phyloP scores from a whole-genome alignment of 1,140 invertebrate species.

The Coptotermes formosanus region DNA sequence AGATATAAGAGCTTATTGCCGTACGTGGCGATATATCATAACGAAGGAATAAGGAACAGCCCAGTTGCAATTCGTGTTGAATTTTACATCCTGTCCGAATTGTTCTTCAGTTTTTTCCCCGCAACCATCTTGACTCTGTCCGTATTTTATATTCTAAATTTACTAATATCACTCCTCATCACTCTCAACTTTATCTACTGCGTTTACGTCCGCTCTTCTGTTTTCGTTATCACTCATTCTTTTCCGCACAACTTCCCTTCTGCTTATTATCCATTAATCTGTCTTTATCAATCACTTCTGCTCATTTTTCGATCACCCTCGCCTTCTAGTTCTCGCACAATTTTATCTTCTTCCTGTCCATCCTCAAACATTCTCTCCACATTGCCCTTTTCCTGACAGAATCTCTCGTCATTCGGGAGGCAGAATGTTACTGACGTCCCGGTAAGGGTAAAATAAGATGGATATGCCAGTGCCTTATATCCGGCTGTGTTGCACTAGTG shows the following conservation, averaged over 20 bases:
- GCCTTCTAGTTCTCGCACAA: not conserved
- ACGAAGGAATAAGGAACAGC: not conserved
- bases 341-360: not conserved
- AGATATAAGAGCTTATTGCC: not conserved
- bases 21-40: not conserved
- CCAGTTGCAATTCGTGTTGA: not conserved
- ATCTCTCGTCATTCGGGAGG: not conserved
- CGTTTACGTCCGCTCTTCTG: not conserved
- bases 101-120: not conserved
- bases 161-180: not conserved
- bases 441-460: not conserved
- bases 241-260: not conserved
- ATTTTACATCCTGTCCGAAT: not conserved
- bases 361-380: too few relatives aligned
- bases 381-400: not conserved
- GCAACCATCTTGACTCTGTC: not conserved
- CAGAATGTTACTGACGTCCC: not conserved
- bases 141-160: not conserved
- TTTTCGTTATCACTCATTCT: not conserved
- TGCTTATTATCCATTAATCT: not conserved
- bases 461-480: not conserved
- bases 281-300: constrained; percentile 19
- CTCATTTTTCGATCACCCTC: not conserved
- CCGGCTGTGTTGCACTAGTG: not conserved
- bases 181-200: not conserved